Conservation (phyloP, 2,113 vertebrate species). For the Paramormyrops kingsleyae region DNA sequence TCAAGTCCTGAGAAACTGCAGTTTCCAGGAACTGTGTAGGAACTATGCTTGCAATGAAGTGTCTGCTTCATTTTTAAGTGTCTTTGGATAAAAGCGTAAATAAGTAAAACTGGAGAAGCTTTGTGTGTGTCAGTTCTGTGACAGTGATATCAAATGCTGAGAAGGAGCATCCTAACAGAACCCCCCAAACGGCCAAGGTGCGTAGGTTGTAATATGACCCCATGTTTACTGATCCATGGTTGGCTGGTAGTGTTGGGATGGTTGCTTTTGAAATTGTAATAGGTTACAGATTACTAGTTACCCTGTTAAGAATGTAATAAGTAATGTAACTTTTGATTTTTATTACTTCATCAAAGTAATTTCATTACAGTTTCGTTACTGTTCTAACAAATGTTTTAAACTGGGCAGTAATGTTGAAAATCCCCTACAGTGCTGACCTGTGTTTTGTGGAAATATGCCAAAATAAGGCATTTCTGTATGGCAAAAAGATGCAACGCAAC, state of each 20-base stretch:
- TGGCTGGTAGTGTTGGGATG: background rate
- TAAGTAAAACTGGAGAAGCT: background rate
- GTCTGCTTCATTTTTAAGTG: background rate
- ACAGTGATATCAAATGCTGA: background rate
- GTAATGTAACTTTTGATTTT: background rate
- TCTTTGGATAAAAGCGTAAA: background rate
- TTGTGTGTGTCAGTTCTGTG: background rate
- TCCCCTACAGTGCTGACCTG: background rate
- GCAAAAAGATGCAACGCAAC: background rate
- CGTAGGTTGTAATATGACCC: background rate
- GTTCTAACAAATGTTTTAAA: background rate
- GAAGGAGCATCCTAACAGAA: background rate
- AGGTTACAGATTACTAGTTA: background rate
- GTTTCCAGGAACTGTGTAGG: background rate
- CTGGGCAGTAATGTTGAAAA: background rate
- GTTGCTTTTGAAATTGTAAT: background rate
- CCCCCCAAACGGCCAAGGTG: background rate
- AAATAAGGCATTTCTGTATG: background rate
- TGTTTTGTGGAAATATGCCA: background rate
- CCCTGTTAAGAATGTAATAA: background rate
- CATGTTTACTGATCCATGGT: background rate
- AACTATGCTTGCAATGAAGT: background rate
- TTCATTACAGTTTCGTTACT: background rate
- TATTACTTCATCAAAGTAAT: background rate
- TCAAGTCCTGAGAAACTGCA: background rate